Base-by-base conservation (phyloP, 2,797 vertebrate genomes). In the Megalops cyprinoides region DNA sequence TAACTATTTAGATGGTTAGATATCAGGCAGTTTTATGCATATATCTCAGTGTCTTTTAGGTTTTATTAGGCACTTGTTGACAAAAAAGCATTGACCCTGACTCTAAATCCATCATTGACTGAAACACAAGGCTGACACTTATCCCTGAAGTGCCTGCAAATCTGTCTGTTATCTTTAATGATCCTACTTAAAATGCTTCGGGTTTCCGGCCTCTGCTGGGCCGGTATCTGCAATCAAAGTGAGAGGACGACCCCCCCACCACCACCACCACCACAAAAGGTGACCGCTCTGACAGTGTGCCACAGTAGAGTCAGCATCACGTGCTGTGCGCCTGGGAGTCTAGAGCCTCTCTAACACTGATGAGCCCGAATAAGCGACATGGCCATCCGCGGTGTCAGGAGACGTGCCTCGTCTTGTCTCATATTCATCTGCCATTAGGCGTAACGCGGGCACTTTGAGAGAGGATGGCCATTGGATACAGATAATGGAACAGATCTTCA, bases 31-130 rank as follows among this genome's bases (percentile, higher is more conserved):
- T 39, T 10, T 67, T 12, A 39, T 39, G 1, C 62, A 20, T 67
- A 18, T 37, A 6, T 34, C 62, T 20, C 31, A 67, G 39, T n/a
- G 42, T 0, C 23, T 23, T 71, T 42, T 44, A 42, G 67, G 20
- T n/a, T 44, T 23, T 4, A 5, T 44, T 71, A 71, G n/a, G n/a
- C n/a, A n/a, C n/a, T n/a, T n/a, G n/a, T n/a, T n/a, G n/a, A n/a
- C n/a, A n/a, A n/a, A n/a, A n/a, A n/a, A n/a, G n/a, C n/a, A n/a
- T n/a, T 77, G 74, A 82, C 77, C 78, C 60, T 67, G 48, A 79
- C 34, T 42, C 53, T 77, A 73, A 79, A 83, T 79, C 60, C 56
- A 81, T 84, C 48, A 85, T n/a, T 78, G 80, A 86, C 82, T 74
- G 51, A 42, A 34, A 25, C 18, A 65, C 55, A 58, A 25, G 65